A percentile compares a stretch with the other conserved stretches of the same genome.
Evolutionary conservation across 2,888 invertebrate genomes (phyloP).

Genomic region (Drosophila diplacantha): DNA sequence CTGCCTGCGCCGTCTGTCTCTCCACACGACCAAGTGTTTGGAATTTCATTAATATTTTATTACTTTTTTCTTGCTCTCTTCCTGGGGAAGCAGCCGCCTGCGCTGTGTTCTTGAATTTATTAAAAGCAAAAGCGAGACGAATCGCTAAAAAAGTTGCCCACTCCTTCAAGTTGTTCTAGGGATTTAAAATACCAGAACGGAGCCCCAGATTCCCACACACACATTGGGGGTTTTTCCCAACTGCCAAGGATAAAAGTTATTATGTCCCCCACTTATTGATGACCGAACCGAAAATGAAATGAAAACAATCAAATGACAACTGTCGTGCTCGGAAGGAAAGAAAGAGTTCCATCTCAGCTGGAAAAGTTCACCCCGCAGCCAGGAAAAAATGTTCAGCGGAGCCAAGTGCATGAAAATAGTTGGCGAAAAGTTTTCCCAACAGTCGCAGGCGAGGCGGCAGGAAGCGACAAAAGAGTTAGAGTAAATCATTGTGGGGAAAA

Average conservation of each 20-base stretch:
- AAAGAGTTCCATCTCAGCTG: constrained; percentile 32
- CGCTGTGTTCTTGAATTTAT: constrained; percentile 61
- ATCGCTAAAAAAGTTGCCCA: constrained; percentile 12
- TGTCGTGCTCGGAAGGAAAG: constrained; percentile 40
- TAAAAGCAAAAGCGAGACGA: constrained; percentile 57
- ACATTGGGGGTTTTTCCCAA: background rate
- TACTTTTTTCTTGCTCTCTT: constrained; percentile 45
- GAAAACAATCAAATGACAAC: constrained; percentile 70
- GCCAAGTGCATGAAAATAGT: constrained; percentile 42
- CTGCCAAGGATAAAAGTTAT: constrained; percentile 25
- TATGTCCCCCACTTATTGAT: constrained; percentile 58
- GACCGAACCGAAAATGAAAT: constrained; percentile 60
- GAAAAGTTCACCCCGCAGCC: constrained; percentile 34
- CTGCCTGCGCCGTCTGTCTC: constrained; percentile 29
- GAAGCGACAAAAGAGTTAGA: constrained; percentile 26
- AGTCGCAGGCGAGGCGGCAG: constrained; percentile 13
- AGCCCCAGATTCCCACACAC: constrained; percentile 6
- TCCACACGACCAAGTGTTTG: constrained; percentile 63
- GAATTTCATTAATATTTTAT: constrained; percentile 77
- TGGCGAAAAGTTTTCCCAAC: constrained; percentile 39
- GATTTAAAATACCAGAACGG: constrained; percentile 3
- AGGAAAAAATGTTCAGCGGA: constrained; percentile 9
- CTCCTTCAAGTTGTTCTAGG: constrained; percentile 1
- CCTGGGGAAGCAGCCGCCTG: constrained; percentile 16
- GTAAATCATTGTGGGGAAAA: constrained; percentile 33